These are phyloP conservation scores for Scyliorhinus canicula DNA, from an alignment of 2,797 vertebrate genomes.

Conservation along the genomic window DNA sequence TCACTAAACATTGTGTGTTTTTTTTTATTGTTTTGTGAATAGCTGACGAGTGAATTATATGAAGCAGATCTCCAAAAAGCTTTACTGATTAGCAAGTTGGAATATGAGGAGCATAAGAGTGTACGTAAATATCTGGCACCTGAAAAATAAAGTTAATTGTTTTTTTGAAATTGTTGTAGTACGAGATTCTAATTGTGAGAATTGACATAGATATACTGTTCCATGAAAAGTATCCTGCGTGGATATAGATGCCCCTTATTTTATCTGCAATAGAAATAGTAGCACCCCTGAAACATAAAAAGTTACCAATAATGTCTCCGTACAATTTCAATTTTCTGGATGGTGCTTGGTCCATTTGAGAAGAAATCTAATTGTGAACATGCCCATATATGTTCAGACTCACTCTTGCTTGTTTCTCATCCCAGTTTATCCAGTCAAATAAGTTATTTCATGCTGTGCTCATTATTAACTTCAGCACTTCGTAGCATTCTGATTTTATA, in stretches of 20 bases:
- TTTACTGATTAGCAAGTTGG: slow-evolving; percentile 83
- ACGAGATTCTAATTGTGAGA: background rate
- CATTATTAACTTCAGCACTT: background rate
- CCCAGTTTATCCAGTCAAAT: background rate
- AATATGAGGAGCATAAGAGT: slow-evolving; percentile 81
- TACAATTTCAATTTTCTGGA: background rate
- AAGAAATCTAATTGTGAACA: background rate
- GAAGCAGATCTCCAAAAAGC: slow-evolving; percentile 92
- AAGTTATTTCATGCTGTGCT: background rate
- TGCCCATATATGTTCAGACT: background rate
- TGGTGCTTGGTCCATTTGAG: background rate
- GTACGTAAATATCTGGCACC: slow-evolving; percentile 50
- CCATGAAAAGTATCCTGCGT: background rate
- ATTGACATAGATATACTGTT: background rate
- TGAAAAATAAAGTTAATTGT: background rate
- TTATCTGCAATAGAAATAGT: background rate
- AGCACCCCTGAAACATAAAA: background rate
- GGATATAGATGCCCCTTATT: background rate
- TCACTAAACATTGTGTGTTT: background rate
- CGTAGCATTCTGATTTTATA: background rate
- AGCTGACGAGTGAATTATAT: slow-evolving; percentile 87
- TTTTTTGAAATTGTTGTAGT: background rate
- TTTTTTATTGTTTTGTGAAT: slow-evolving; percentile 40
- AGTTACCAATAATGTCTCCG: background rate
- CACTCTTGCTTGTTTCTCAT: background rate